Percentiles rank a stretch among this genome's conserved stretches.
These are phyloP conservation scores for Australoheros scitulus DNA, from an alignment of 2,113 vertebrate genomes.

Conservation along the genomic window DNA sequence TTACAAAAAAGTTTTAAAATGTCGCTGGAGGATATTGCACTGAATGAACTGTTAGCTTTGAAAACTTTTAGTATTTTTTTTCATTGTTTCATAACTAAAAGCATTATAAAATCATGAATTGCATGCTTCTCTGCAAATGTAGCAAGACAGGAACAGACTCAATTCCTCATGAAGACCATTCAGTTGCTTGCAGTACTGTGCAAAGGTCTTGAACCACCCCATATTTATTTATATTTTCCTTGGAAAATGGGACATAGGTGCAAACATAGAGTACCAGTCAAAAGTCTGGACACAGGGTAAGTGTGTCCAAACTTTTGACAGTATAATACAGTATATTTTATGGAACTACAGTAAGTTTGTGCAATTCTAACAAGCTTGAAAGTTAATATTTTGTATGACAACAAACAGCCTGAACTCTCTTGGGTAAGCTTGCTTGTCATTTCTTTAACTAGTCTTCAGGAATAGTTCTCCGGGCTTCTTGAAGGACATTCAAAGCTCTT, in stretches of 20 bases:
- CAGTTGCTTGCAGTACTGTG: not conserved
- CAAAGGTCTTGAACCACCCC: too few relatives aligned
- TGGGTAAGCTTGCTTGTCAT: not conserved
- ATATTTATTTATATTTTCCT: too few relatives aligned
- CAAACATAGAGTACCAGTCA: too few relatives aligned
- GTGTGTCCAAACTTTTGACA: not conserved
- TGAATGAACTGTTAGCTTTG: not conserved
- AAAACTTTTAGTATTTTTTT: not conserved
- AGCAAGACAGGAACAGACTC: not conserved
- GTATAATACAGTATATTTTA: not conserved
- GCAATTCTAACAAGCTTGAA: not conserved
- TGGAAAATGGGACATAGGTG: too few relatives aligned
- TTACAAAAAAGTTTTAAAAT: too few relatives aligned
- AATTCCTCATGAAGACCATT: not conserved
- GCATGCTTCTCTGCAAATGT: not conserved
- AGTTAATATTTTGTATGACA: not conserved
- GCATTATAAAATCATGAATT: not conserved
- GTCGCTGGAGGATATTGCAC: not conserved
- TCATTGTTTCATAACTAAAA: not conserved
- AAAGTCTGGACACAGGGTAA: too few relatives aligned
- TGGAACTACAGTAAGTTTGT: not conserved
- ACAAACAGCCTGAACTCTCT: not conserved
- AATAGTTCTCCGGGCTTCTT: not conserved
- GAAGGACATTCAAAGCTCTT: not conserved
- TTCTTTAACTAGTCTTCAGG: not conserved